Conservation (phyloP, 2,113 vertebrate genomes). For the Pomatorhinus ruficollis region DNA sequence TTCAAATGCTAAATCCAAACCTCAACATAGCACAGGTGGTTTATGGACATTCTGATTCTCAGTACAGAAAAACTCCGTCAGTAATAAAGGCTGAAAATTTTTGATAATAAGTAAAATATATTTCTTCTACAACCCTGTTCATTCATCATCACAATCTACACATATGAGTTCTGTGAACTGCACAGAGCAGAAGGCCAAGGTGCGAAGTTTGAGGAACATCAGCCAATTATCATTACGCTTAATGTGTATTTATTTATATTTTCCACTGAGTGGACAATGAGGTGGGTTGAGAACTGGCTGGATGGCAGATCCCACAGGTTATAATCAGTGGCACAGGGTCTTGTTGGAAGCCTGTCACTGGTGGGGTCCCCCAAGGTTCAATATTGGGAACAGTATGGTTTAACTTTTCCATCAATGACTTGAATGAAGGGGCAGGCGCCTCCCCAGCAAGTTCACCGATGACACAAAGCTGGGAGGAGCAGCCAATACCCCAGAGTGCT, state of each 20-base stretch:
- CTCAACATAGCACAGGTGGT: background rate
- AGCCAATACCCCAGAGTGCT: background rate
- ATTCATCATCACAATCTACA: background rate
- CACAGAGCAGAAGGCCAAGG: background rate
- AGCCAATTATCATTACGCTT: background rate
- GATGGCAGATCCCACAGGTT: background rate
- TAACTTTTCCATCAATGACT: background rate
- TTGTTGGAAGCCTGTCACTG: background rate
- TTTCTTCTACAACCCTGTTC: background rate
- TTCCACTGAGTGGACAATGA: background rate
- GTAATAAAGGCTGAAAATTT: background rate
- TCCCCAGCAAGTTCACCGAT: background rate
- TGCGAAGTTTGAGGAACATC: background rate
- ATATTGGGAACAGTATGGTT: fast-evolving
- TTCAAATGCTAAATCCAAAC: background rate
- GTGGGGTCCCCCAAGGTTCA: too few species aligned
- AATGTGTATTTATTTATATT: slow-evolving; percentile 5
- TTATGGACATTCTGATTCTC: background rate
- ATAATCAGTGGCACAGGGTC: background rate
- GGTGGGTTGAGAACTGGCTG: background rate
- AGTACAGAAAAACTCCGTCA: background rate
- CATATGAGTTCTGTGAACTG: background rate
- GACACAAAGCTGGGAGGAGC: background rate
- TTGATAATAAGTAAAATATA: background rate
- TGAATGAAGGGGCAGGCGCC: background rate